Percentiles rank a stretch among this genome's conserved stretches.
These are phyloP conservation scores for Drosophila emarginata DNA, from an alignment of 2,888 invertebrate species.

Conservation along the genomic window DNA sequence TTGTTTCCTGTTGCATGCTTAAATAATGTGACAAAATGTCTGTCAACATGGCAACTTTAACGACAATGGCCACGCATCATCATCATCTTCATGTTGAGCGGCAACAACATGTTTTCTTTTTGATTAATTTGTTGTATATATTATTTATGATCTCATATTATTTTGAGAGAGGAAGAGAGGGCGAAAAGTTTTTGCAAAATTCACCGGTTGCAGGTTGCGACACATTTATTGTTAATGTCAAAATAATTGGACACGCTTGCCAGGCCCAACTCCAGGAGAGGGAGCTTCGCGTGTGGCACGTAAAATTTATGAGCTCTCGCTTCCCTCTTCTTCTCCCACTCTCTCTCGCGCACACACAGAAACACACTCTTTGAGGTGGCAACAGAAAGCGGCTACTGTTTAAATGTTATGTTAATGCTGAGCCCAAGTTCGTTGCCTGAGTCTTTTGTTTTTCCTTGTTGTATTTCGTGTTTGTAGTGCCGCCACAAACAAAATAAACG, in stretches of 20 bases:
- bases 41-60: conserved; percentile 57
- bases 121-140: conserved; percentile 47
- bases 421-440: conserved; percentile 29
- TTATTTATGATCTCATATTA: conserved; percentile 31
- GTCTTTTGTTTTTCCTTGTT: conserved; percentile 11
- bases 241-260: conserved; percentile 80
- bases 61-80: conserved; percentile 26
- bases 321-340: conserved; percentile 20
- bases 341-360: not conserved
- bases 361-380: conserved; percentile 32
- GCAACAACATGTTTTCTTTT: conserved; percentile 42
- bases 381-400: conserved; percentile 70
- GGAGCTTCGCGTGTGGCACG: conserved; percentile 73
- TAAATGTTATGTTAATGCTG: conserved; percentile 54
- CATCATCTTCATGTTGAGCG: conserved; percentile 9
- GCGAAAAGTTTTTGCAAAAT: conserved; percentile 20
- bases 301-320: conserved; percentile 61
- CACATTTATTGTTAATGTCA: conserved; percentile 79
- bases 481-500: conserved; percentile 46
- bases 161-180: conserved; percentile 13
- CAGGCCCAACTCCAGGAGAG: conserved; percentile 34
- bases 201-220: conserved; percentile 50
- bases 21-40: conserved; percentile 78
- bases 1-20: conserved; percentile 67
- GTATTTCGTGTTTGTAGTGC: conserved; percentile 32